These are phyloP conservation scores for Harpalus rubripes DNA, from an alignment of 2,888 invertebrate genomes.

Conservation along the genomic window DNA sequence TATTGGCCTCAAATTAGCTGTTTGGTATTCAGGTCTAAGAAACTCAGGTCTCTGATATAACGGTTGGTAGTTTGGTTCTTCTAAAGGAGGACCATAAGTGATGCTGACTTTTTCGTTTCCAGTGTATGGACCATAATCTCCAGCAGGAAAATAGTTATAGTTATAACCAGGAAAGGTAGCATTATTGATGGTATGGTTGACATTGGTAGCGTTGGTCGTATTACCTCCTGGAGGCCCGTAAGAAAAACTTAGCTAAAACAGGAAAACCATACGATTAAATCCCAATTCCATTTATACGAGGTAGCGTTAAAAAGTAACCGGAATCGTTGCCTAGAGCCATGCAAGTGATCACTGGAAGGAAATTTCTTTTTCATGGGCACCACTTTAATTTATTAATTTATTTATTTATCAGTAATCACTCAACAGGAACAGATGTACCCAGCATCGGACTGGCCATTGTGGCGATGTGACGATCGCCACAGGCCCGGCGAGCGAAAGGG, in stretches of 20 bases:
- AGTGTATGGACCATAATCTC: conserved; percentile 47
- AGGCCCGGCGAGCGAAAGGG: no score
- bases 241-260: conserved; percentile 25
- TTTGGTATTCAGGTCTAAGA: conserved; percentile 27
- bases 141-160: conserved; percentile 64
- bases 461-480: no score
- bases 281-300: no score
- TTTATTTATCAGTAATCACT: no score
- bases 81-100: conserved; percentile 70
- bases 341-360: no score
- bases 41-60: conserved; percentile 44
- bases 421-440: no score
- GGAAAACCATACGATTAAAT: neutral
- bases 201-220: conserved; percentile 40
- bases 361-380: no score
- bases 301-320: no score
- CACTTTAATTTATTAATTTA: no score
- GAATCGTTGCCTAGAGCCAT: no score
- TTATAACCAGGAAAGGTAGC: conserved; percentile 59
- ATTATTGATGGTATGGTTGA: conserved; percentile 32
- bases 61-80: conserved; percentile 15
- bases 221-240: conserved; percentile 54
- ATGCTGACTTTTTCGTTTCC: conserved; percentile 57
- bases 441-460: no score
- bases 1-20: conserved; percentile 5